Base-by-base conservation (phyloP, 1,140 invertebrate genomes). In the Kradibia gibbosae region DNA sequence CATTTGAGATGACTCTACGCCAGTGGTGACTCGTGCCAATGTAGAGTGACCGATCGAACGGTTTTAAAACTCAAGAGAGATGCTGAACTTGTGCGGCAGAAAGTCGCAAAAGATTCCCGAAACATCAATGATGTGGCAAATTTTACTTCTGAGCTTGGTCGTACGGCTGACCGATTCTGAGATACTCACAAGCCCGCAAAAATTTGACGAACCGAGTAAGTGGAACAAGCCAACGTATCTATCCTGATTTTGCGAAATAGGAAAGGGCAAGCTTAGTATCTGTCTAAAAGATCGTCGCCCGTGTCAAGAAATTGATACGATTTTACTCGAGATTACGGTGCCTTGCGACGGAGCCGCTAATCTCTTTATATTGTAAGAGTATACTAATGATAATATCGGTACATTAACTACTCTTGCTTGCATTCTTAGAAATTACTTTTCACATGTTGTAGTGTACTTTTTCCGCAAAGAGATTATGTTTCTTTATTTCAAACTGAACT, bases 171-270 rank as follows among this genome's bases (percentile, higher is more conserved):
- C 84, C 81, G 84, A 81, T n/a, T 85, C 84, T 50, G 84, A 88
- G 84, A 81, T 87, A 81, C 79, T 85, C 15, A 65, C 34, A 36
- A 77, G 79, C 8, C n/a, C 39, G 45, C 80, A 76, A 60, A 83
- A 86, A 34, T 85, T 86, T 78, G 87, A 88, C 80, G 86, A 85
- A 74, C 87, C 85, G 74, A 86, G 88, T 89, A 85, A 89, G 88
- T 88, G 67, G 48, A 8, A 42, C 1, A 39, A 4, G 36, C n/a
- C 42, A n/a, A n/a, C n/a, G n/a, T n/a, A n/a, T n/a, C n/a, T n/a
- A n/a, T n/a, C n/a, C n/a, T n/a, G n/a, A n/a, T n/a, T n/a, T n/a
- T n/a, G n/a, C n/a, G 25, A 25, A 31, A 31, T 28, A 0, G 55
- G 55, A 15, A 31, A 15, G 25, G 10, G 25, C 25, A 60, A 0